Conservation (phyloP, 1,140 invertebrate genomes). For the Lanistes nyassanus region DNA sequence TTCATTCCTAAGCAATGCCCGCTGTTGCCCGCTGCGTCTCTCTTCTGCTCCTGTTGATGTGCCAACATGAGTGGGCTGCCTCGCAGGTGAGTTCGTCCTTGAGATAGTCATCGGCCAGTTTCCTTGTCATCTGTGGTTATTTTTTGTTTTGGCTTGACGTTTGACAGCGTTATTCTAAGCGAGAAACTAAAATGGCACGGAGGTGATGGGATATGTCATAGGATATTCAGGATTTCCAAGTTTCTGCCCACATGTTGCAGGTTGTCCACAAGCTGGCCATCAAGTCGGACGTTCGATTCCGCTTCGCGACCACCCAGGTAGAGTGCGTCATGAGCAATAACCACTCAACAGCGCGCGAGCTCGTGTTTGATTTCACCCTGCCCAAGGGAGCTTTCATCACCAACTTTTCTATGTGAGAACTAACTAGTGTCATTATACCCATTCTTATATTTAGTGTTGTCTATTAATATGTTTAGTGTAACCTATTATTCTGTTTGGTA, state of each 20-base stretch:
- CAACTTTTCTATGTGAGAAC: constrained; percentile 53
- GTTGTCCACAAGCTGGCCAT: constrained; percentile 27
- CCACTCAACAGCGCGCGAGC: constrained; percentile 36
- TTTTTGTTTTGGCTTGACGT: background rate
- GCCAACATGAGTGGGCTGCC: no score
- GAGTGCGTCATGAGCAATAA: constrained; percentile 44
- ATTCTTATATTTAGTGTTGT: background rate
- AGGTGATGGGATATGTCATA: no score
- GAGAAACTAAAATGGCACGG: no score
- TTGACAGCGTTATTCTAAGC: background rate
- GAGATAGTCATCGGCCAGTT: no score
- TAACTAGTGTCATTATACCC: background rate
- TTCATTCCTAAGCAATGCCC: no score
- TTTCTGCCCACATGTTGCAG: background rate
- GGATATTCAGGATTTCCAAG: no score
- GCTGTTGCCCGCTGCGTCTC: no score
- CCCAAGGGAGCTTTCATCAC: constrained; percentile 61
- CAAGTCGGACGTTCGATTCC: constrained; percentile 47
- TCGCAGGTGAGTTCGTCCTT: no score
- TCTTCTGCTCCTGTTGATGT: no score
- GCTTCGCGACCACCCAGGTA: constrained; percentile 51
- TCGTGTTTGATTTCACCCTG: constrained; percentile 50
- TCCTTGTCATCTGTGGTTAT: background rate
- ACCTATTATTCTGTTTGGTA: no score
- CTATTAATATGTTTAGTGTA: background rate